Base-by-base conservation (phyloP, 2,113 vertebrate species). In the Cyprinus carpio region DNA sequence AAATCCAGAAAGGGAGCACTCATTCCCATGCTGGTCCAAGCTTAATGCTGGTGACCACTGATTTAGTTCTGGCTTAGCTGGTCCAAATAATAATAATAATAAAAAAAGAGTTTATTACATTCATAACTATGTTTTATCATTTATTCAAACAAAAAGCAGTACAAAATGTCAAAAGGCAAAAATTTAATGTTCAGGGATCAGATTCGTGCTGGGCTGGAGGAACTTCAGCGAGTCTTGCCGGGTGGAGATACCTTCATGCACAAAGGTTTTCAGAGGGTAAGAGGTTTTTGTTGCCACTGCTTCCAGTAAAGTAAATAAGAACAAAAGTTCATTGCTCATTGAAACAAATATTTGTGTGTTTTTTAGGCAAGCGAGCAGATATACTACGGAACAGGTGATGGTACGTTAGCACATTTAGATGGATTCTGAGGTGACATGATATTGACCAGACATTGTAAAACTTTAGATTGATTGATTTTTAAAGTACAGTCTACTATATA, bases 351-450 rank as follows among this genome's bases (percentile, higher is more conserved):
- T 43, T 16, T 65, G 2, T 65, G 37, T 87, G 8, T 67, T 90
- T 95, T 94, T 69, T 93, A 99, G 98, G 98, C 98, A 79, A 99
- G 97, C 81, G 96, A 99, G 89, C 98, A 99, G 93, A 99, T 99
- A 91, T 99, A 99, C 92, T 96, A 99, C 12, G 96, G 95, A 56
- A 97, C 96, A 20, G 96, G 96, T 75, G 95, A 98, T 34, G 97
- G 98, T 99, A 93, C 96, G 96, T 81, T 86, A 74, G 72, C 31
- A 46, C 43, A 46, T 23, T n/a, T 0, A 54, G 51, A 20, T 54
- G 51, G 4, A 6, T 13, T 46, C 4, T 75, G 3, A 29, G 7
- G 10, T 25, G 0, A n/a, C 11, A 75, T 75, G 72, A 74, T 46
- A 74, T 1, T 46, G 20, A 74, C 5, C 6, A 60, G 40, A 75